These are phyloP conservation scores for Pseudachorutes palmiensis DNA, from an alignment of 1,140 invertebrate species.

Conservation along the genomic window DNA sequence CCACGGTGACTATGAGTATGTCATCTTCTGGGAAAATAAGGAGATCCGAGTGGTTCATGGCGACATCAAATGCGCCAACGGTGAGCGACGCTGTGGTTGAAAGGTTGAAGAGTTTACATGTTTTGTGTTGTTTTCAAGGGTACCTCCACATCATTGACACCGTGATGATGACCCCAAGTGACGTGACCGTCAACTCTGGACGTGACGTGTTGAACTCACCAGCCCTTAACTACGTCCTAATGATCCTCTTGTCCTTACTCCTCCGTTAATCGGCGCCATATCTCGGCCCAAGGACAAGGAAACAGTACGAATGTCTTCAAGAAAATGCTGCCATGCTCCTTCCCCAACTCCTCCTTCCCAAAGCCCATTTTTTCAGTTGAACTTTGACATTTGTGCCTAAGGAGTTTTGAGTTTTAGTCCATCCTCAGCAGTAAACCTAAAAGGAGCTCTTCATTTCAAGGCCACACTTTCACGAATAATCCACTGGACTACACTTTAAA, in stretches of 20 bases:
- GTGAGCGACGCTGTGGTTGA: conserved; percentile 68
- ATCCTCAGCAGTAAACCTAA: no score
- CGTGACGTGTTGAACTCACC: background rate
- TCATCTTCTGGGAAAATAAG: conserved; percentile 61
- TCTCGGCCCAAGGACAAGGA: no score
- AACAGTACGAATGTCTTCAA: no score
- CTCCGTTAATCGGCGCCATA: no score
- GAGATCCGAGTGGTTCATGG: conserved; percentile 74
- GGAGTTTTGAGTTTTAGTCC: no score
- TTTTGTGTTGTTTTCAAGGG: background rate
- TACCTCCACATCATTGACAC: conserved; percentile 7
- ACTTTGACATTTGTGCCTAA: no score
- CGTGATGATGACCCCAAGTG: background rate
- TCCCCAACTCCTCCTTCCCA: no score
- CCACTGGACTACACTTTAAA: no score
- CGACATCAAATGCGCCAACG: conserved; percentile 85
- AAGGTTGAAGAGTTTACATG: background rate
- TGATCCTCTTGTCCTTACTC: background rate
- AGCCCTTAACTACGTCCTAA: background rate
- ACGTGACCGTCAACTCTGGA: background rate
- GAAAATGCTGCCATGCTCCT: background rate
- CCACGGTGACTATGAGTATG: conserved; percentile 9
- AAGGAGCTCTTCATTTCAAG: no score
- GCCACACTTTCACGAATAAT: no score
- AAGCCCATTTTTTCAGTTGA: no score